Conservation (phyloP, 2,797 vertebrate genomes). For the Coracias cyanogaster region DNA sequence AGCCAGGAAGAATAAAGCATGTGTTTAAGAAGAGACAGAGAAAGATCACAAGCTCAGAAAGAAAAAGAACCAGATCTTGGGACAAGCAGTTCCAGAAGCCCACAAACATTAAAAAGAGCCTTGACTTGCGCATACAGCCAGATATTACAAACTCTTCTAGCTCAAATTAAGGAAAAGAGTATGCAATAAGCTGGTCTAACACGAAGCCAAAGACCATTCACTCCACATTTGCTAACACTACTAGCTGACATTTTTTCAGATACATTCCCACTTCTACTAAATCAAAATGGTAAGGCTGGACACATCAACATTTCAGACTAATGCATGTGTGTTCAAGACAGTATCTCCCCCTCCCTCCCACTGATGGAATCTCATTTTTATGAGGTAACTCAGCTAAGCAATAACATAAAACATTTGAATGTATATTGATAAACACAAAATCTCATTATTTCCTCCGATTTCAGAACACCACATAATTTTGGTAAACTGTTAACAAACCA, state of each 20-base stretch:
- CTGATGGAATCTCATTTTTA: not conserved
- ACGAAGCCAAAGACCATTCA: not conserved
- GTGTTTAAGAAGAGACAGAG: constrained; percentile 86
- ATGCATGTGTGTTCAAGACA: not conserved
- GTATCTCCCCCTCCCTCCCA: not conserved
- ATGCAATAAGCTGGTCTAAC: constrained; percentile 17
- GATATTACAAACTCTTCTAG: constrained; percentile 28
- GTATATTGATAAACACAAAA: not conserved
- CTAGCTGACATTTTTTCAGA: not conserved
- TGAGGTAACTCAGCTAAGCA: not conserved
- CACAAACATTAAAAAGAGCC: constrained; percentile 76
- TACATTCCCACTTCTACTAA: not conserved
- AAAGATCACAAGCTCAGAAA: constrained; percentile 94
- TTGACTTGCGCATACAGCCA: not conserved
- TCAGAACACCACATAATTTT: not conserved
- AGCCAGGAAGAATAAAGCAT: constrained; percentile 93
- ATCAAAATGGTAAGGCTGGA: not conserved
- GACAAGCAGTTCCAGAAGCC: constrained; percentile 85
- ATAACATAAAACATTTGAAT: not conserved
- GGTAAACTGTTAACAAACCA: not conserved
- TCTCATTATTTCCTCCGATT: not conserved
- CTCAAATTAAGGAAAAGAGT: constrained; percentile 30
- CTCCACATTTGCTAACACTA: not conserved
- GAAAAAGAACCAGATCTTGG: constrained; percentile 88
- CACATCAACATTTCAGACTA: not conserved